Evolutionary conservation across 2,113 vertebrate species (phyloP).

Genomic region (Eulacestoma nigropectus): DNA sequence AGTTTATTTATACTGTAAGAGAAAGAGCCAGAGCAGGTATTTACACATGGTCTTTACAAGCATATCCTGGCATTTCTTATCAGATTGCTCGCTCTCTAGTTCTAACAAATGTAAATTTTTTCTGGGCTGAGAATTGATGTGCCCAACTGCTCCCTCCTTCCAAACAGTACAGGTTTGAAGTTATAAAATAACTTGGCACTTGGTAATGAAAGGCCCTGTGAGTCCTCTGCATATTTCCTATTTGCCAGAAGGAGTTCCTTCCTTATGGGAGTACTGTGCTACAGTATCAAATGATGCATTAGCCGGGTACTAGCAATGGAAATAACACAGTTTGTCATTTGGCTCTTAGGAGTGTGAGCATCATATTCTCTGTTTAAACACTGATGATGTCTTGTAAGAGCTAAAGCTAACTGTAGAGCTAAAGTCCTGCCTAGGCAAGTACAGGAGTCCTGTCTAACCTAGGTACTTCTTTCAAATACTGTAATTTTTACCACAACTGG

Average conservation of each 20-base stretch:
- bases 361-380: background rate
- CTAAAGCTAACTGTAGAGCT: too few relatives aligned
- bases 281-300: background rate
- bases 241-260: background rate
- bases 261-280: background rate
- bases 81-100: fast-evolving
- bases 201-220: background rate
- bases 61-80: background rate
- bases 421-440: background rate
- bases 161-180: background rate
- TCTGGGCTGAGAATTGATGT: background rate
- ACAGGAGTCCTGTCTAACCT: background rate
- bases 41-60: background rate
- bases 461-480: background rate
- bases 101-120: background rate
- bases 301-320: background rate
- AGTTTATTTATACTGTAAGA: background rate
- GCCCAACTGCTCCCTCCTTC: background rate
- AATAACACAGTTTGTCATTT: background rate
- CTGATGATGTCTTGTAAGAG: background rate
- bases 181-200: background rate
- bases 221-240: background rate
- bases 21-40: background rate
- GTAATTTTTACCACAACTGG: background rate
- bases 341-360: background rate